These are phyloP conservation scores for Numenius arquata DNA, from an alignment of 2,113 vertebrate species.

Conservation along the genomic window DNA sequence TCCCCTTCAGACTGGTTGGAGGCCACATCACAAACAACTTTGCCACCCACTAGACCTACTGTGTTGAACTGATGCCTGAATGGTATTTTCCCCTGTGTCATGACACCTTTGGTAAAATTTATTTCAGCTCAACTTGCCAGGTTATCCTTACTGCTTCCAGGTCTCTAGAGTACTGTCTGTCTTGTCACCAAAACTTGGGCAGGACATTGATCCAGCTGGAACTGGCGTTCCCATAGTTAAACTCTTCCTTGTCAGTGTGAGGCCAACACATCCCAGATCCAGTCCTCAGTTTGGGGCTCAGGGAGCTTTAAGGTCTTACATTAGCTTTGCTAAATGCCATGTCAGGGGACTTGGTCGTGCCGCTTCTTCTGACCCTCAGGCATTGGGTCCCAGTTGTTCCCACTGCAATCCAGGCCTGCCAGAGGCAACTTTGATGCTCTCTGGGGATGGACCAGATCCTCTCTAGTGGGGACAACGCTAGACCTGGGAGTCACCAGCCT, in stretches of 20 bases:
- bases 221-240: background rate
- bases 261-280: background rate
- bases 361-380: background rate
- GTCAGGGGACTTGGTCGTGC: background rate
- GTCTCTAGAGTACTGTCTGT: background rate
- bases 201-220: background rate
- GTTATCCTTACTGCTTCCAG: background rate
- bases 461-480: background rate
- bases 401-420: background rate
- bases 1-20: background rate
- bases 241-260: background rate
- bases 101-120: background rate
- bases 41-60: background rate
- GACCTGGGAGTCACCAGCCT: background rate
- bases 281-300: background rate
- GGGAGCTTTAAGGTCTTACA: background rate
- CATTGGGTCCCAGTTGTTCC: background rate
- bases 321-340: background rate
- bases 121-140: background rate
- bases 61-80: background rate
- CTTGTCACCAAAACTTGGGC: background rate
- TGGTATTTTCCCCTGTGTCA: background rate
- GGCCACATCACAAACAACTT: background rate
- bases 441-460: background rate
- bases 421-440: background rate